Conservation (phyloP, 2,797 vertebrate species). For the Enoplosus armatus region DNA sequence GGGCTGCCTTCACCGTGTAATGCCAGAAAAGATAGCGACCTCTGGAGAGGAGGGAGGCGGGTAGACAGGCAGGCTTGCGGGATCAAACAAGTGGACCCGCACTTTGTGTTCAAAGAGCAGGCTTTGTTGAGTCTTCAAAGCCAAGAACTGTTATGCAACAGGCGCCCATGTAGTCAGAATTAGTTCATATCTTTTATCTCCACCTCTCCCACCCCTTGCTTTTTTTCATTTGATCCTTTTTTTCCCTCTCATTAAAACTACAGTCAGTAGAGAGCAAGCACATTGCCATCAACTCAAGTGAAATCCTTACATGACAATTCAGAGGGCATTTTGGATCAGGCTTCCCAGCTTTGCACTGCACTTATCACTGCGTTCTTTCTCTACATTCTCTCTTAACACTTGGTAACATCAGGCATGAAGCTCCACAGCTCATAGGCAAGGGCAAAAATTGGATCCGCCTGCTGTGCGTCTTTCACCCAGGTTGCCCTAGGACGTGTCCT, state of each 20-base stretch:
- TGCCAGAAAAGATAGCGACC: constrained; percentile 33
- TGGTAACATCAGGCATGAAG: constrained; percentile 6
- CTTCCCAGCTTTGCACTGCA: neutral
- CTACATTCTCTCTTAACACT: neutral
- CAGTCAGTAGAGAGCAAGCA: constrained; percentile 33
- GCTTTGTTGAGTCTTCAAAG: constrained; percentile 79
- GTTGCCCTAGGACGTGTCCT: neutral
- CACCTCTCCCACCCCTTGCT: constrained; percentile 21
- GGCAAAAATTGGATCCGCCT: constrained; percentile 2
- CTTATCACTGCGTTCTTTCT: neutral
- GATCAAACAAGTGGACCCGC: constrained; percentile 70
- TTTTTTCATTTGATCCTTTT: constrained; percentile 58
- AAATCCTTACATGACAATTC: constrained; percentile 54
- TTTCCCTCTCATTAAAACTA: constrained; percentile 62
- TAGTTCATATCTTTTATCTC: constrained; percentile 70
- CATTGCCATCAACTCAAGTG: constrained; percentile 49
- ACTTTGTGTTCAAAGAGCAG: constrained; percentile 70
- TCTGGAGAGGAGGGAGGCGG: constrained; percentile 28
- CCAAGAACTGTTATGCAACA: constrained; percentile 77
- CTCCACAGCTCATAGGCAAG: constrained; percentile 11
- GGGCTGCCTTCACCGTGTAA: neutral
- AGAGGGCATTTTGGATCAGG: constrained; percentile 14
- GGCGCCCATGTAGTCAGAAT: constrained; percentile 69
- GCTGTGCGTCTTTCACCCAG: constrained; percentile 7
- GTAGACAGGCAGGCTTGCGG: constrained; percentile 42